Evolutionary conservation across 2,113 vertebrate genomes (phyloP), one percentile per base, ranked within the genome.

Genomic region (Lampris megalopsis): DNA sequence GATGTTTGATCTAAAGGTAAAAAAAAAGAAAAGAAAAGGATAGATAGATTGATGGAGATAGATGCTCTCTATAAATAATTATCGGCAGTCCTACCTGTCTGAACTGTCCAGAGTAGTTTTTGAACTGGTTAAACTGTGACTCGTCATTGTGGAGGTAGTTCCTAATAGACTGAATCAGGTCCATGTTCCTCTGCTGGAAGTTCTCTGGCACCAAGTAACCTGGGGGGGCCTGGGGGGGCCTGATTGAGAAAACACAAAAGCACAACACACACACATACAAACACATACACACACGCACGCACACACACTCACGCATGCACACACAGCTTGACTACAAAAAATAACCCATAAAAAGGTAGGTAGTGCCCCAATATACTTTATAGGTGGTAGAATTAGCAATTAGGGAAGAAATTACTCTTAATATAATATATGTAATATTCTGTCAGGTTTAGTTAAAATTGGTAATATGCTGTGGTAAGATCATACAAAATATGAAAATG

Each of bases 51-150:
- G 24, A 24, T 24, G 24, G 24, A 24, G 24, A 24, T 24, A 24
- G 24, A 24, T 24, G 24, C 24, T 24, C 24, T 10, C 50, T 9
- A 13, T 9, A 52, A 52, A 52, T 9, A 52, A 3, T 3, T 52
- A 1, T 9, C 4, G 3, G 50, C 50, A 13, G 50, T 38, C 68
- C 89, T 91, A 99, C 98, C 97, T 99, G 97, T 93, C 98, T 93
- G 93, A 99, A 99, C 77, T 99, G 96, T 53, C 97, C 96, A 7
- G 98, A 99, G 68, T 95, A 96, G 53, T 94, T 97, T 89, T 97
- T 99, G 71, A 99, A 99, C 83, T 96, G 90, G 86, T 96, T 97
- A 91, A 99, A 99, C 86, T 95, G 94, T 53, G 96, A 94, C 90
- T 98, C 97, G 0, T 99, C 96, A 0, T 97, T 95, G 62, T 96